A percentile compares a stretch with the other conserved stretches of the same genome.
phyloP scores from a whole-genome alignment of 2,113 vertebrate genomes.

The Brachypteracias leptosomus region DNA sequence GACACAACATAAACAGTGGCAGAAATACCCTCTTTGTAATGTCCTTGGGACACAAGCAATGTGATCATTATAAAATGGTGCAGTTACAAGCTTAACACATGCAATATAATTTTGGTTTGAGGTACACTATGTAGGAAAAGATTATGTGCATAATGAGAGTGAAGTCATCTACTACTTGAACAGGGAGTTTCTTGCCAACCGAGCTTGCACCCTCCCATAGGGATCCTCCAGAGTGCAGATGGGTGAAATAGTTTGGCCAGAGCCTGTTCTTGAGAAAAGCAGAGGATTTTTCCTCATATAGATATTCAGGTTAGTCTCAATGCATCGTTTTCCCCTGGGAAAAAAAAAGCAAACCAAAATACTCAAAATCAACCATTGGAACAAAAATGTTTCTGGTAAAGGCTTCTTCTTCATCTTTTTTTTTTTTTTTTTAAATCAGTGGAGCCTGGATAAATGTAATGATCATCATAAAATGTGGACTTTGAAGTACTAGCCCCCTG shows the following conservation, averaged over 20 bases:
- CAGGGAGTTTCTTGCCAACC: background rate
- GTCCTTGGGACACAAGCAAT: constrained; percentile 9
- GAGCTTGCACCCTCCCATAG: constrained; percentile 14
- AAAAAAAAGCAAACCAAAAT: background rate
- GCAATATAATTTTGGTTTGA: constrained; percentile 49
- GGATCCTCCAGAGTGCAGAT: background rate
- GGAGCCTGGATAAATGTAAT: background rate
- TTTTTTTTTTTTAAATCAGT: background rate
- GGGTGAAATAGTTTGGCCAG: constrained; percentile 5
- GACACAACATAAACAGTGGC: constrained; percentile 16
- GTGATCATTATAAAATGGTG: constrained; percentile 22
- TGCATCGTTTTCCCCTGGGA: background rate
- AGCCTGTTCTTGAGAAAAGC: background rate
- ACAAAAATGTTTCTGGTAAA: background rate
- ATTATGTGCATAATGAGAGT: constrained; percentile 50
- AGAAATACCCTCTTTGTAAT: constrained; percentile 13
- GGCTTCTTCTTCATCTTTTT: background rate
- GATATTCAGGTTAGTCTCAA: background rate
- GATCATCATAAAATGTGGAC: background rate
- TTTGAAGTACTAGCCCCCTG: background rate
- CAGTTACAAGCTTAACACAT: constrained; percentile 46
- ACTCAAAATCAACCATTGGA: background rate
- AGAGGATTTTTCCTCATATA: background rate
- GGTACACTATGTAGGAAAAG: constrained; percentile 42
- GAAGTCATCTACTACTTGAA: constrained; percentile 52